Conservation (phyloP, 2,888 invertebrate genomes). For the Himalopsyche anomala region DNA sequence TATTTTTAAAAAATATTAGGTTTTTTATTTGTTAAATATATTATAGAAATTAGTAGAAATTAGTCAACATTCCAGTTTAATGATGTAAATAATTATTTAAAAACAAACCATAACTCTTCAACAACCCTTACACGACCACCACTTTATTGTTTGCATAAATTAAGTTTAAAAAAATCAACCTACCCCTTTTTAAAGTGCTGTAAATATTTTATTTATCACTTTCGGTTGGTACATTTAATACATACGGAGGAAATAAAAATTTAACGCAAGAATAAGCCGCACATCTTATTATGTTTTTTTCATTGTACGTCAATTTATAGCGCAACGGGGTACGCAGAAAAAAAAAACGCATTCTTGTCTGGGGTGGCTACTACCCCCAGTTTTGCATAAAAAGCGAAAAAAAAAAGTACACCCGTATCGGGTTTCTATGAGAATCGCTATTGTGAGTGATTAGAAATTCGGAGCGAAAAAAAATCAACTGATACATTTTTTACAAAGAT, state of each 20-base stretch:
- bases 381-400: conserved; percentile 46
- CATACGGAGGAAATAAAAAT: conserved; percentile 60
- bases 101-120: neutral
- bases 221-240: neutral
- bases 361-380: conserved; percentile 46
- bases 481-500: conserved; percentile 21
- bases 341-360: neutral
- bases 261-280: conserved; percentile 59
- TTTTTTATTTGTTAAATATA: no score
- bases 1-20: no score
- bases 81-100: no score
- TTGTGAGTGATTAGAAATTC: conserved; percentile 12
- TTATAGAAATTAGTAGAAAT: no score
- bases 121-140: conserved; percentile 47
- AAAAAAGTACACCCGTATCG: conserved; percentile 48
- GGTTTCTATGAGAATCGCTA: conserved; percentile 38
- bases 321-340: neutral
- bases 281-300: neutral
- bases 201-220: conserved; percentile 50
- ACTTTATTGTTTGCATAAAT: conserved; percentile 20
- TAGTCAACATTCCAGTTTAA: no score
- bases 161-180: neutral
- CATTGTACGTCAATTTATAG: conserved; percentile 31
- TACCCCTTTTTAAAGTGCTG: conserved; percentile 46
- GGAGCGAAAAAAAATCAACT: neutral